phyloP scores from a whole-genome alignment of 2,888 invertebrate genomes.

The Reticulitermes lucifugus region DNA sequence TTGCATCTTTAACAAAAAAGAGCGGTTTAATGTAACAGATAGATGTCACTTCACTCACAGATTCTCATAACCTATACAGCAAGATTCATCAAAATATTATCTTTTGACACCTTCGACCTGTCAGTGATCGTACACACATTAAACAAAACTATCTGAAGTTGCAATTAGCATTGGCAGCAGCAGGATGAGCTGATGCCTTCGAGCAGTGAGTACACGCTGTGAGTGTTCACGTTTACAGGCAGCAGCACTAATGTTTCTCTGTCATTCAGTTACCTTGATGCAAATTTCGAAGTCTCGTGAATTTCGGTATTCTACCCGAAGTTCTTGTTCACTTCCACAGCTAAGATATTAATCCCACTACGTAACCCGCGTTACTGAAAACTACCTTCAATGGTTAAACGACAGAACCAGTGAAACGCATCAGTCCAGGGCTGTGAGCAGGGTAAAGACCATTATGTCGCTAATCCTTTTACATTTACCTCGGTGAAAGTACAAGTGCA shows the following conservation, averaged over 20 bases:
- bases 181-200: too few species aligned
- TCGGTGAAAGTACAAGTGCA: neutral
- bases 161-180: too few species aligned
- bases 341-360: constrained; percentile 4
- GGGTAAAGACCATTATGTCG: constrained; percentile 17
- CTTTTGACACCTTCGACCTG: too few species aligned
- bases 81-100: too few species aligned
- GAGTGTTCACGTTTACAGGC: neutral
- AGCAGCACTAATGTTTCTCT: neutral
- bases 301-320: neutral
- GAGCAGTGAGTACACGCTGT: neutral
- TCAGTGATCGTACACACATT: too few species aligned
- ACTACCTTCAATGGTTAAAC: neutral
- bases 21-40: too few species aligned
- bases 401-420: neutral
- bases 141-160: too few species aligned
- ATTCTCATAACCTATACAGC: too few species aligned
- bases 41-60: too few species aligned
- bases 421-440: neutral
- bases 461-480: constrained; percentile 11
- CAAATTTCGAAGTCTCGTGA: neutral
- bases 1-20: too few species aligned
- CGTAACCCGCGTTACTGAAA: neutral
- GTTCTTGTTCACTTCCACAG: neutral
- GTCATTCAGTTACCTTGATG: neutral